Conservation (phyloP, 2,888 invertebrate species). For the Folsomia manolachei region DNA sequence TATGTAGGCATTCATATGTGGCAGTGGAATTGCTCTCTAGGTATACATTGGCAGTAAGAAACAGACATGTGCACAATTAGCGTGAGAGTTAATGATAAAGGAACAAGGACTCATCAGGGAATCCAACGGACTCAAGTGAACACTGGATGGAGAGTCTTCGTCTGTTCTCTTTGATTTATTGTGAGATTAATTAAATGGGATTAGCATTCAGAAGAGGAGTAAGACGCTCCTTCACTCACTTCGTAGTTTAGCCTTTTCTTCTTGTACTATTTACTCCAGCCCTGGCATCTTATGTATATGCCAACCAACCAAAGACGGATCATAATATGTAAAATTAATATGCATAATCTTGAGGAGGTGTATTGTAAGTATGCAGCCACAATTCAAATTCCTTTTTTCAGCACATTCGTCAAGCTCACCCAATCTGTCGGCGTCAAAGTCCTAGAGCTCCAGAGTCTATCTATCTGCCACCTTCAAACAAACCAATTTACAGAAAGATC, state of each 20-base stretch:
- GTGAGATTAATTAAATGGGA: conserved; percentile 23
- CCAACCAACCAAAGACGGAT: not conserved
- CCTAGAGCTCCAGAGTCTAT: not conserved
- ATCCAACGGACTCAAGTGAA: conserved; percentile 14
- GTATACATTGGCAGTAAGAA: no score
- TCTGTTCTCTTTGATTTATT: conserved; percentile 19
- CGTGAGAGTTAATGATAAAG: conserved; percentile 7
- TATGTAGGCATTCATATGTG: no score
- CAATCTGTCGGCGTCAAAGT: conserved; percentile 3
- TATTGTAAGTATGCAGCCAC: not conserved
- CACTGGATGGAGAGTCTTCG: not conserved
- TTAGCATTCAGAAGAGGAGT: conserved; percentile 15
- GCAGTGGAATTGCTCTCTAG: no score
- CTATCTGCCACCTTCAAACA: not conserved
- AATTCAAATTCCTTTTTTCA: not conserved
- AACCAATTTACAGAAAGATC: no score
- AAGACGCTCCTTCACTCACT: not conserved
- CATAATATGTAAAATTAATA: conserved; percentile 2
- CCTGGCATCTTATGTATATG: no score
- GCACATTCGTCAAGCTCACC: conserved; percentile 6
- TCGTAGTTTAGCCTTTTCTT: not conserved
- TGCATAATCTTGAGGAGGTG: not conserved
- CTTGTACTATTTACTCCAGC: conserved; percentile 2
- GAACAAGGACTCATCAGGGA: conserved; percentile 15
- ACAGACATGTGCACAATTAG: not conserved